Conservation (phyloP, 1,140 invertebrate genomes). For the Adoxophyes honmai region DNA sequence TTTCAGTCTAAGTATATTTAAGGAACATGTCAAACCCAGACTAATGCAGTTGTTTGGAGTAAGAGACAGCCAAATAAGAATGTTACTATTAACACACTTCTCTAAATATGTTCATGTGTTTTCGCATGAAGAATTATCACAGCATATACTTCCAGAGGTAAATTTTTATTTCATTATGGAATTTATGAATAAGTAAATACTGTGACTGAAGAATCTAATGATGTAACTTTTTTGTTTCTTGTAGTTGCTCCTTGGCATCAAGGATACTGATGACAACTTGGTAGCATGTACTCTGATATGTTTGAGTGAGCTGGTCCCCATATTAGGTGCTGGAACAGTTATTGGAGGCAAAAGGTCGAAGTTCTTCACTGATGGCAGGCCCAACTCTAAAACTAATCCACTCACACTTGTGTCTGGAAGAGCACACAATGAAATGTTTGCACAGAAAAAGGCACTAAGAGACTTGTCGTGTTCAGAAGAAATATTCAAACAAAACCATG, state of each 20-base stretch:
- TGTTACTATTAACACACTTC: conserved; percentile 84
- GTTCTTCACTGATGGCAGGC: conserved; percentile 89
- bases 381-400: conserved; percentile 68
- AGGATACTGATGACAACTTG: conserved; percentile 87
- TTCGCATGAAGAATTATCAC: conserved; percentile 82
- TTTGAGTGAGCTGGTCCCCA: conserved; percentile 88
- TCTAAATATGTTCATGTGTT: conserved; percentile 83
- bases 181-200: not conserved
- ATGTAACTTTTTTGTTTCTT: conserved; percentile 63
- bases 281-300: conserved; percentile 87
- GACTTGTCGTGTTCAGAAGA: conserved; percentile 52
- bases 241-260: conserved; percentile 89
- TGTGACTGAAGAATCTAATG: no score
- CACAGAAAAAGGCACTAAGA: conserved; percentile 40
- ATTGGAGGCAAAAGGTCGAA: conserved; percentile 88
- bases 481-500: conserved; percentile 36
- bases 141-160: conserved; percentile 85
- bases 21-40: conserved; percentile 83
- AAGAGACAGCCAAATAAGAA: conserved; percentile 82
- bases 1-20: conserved; percentile 82
- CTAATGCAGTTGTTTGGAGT: conserved; percentile 87
- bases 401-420: conserved; percentile 32
- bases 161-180: no score
- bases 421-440: conserved; percentile 29
- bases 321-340: conserved; percentile 87